phyloP scores from a whole-genome alignment of 1,140 invertebrate species.

The Frieseomelitta varia region DNA sequence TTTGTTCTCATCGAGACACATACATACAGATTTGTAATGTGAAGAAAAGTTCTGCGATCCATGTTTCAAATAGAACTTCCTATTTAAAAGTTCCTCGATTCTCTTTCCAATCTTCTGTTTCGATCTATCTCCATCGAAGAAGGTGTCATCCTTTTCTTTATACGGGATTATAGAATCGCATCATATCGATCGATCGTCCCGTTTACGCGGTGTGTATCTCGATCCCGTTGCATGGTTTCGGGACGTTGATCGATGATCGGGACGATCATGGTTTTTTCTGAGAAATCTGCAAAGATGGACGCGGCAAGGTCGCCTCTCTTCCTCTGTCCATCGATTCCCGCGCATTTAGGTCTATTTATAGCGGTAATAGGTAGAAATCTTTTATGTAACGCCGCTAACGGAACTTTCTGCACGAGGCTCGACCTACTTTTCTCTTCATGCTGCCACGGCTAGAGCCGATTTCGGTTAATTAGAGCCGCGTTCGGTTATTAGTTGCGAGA shows the following conservation, averaged over 20 bases:
- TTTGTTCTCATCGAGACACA: too few species aligned
- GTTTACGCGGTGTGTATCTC: neutral
- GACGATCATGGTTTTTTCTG: neutral
- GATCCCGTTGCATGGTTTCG: neutral
- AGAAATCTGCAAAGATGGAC: conserved; percentile 3
- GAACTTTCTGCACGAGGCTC: conserved; percentile 24
- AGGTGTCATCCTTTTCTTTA: too few species aligned
- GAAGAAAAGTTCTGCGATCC: too few species aligned
- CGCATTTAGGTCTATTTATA: conserved; percentile 40
- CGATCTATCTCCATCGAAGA: too few species aligned
- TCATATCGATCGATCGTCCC: too few species aligned
- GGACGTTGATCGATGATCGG: too few species aligned
- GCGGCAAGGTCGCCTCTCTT: conserved; percentile 13
- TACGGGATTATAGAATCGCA: too few species aligned
- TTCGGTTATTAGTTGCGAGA: neutral
- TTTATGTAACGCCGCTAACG: conserved; percentile 35
- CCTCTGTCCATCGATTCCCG: neutral
- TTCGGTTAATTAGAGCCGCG: conserved; percentile 32
- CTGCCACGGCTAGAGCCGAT: conserved; percentile 28
- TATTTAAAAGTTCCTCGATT: too few species aligned
- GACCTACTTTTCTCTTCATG: conserved; percentile 20
- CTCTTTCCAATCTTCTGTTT: too few species aligned
- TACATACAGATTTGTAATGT: too few species aligned
- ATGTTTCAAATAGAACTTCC: too few species aligned
- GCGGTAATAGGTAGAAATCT: conserved; percentile 42